A percentile compares a stretch with the other conserved stretches of the same genome.
Conservation (phyloP, 2,797 vertebrate genomes). For the Leptodactylus fallax region DNA sequence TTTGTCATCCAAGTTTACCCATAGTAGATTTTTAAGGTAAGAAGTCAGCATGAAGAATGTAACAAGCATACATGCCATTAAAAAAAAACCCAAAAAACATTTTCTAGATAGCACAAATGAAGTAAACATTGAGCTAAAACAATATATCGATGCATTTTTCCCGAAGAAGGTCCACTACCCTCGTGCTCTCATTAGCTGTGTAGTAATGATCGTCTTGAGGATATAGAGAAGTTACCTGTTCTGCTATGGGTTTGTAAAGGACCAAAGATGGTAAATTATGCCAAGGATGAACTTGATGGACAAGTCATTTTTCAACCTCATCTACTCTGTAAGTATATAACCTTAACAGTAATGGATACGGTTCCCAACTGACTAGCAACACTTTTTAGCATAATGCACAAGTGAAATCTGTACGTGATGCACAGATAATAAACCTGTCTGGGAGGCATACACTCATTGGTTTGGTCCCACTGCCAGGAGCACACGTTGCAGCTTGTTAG, state of each 20-base stretch:
- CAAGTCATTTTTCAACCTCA: conserved; percentile 58
- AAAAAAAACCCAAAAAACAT: neutral
- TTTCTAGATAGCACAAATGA: neutral
- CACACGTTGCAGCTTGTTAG: conserved; percentile 56
- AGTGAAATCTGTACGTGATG: conserved; percentile 64
- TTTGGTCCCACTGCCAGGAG: conserved; percentile 56
- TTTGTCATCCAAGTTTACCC: neutral
- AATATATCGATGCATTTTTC: neutral
- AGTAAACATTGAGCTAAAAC: neutral
- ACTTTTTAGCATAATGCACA: conserved; percentile 60
- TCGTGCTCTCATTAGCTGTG: neutral
- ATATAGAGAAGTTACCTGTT: conserved; percentile 10
- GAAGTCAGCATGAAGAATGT: neutral
- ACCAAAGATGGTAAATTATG: conserved; percentile 34
- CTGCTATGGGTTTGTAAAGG: neutral
- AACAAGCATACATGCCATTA: neutral
- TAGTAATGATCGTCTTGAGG: neutral
- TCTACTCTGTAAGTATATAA: conserved; percentile 53
- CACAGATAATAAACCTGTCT: conserved; percentile 66
- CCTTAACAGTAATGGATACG: conserved; percentile 56
- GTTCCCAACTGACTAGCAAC: conserved; percentile 52
- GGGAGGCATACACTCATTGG: conserved; percentile 62
- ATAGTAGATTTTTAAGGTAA: neutral
- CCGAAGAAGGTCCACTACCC: neutral
- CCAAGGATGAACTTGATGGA: conserved; percentile 43